phyloP scores from a whole-genome alignment of 2,113 vertebrate genomes.

The Gorsachius goisagi region DNA sequence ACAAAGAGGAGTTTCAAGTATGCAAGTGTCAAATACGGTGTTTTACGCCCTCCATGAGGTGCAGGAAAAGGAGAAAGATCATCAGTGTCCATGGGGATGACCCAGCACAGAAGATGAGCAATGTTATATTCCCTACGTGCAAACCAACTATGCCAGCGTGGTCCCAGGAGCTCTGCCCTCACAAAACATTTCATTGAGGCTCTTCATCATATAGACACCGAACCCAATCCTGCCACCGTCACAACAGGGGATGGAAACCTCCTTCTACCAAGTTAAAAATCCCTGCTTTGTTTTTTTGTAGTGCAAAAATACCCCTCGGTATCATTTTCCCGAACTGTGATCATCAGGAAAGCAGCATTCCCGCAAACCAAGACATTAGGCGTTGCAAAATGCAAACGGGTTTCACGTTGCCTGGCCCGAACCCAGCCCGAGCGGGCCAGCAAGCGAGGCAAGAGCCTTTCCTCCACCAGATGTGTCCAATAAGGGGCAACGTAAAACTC shows the following conservation, averaged over 20 bases:
- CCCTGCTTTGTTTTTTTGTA: neutral
- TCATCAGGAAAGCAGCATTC: neutral
- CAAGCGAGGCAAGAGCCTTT: neutral
- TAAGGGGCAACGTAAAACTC: conserved; percentile 56
- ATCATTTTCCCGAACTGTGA: neutral
- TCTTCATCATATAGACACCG: neutral
- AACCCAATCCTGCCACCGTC: neutral
- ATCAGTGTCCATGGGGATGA: neutral
- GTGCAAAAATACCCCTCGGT: neutral
- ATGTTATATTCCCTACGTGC: neutral
- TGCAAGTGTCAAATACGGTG: neutral
- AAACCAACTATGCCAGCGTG: rapidly evolving
- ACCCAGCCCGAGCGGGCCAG: neutral
- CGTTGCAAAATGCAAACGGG: neutral
- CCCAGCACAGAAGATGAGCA: neutral
- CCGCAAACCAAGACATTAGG: neutral
- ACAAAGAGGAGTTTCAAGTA: neutral
- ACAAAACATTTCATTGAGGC: neutral
- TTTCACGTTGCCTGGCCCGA: conserved; percentile 46
- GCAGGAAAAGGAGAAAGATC: neutral
- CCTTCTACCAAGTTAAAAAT: neutral
- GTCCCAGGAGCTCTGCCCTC: neutral
- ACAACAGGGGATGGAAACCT: neutral
- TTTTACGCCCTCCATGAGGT: neutral
- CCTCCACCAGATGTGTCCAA: conserved; percentile 61